Evolutionary conservation across 2,797 vertebrate genomes (phyloP), one percentile per base, ranked within the genome.

Genomic region (Choloepus didactylus): DNA sequence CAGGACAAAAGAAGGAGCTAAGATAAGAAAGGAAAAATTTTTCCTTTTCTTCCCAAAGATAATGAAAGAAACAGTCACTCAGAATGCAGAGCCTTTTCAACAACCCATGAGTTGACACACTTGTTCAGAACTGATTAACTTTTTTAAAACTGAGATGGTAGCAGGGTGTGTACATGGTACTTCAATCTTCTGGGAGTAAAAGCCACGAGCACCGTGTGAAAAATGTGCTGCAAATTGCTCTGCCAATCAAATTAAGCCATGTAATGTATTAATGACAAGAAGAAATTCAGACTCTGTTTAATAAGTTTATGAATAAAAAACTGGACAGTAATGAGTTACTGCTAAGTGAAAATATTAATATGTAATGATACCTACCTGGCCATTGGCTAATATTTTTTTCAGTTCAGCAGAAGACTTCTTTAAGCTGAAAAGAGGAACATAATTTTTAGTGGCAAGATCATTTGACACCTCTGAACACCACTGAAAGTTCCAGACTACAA

Each of bases 331-430:
- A 77, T 19, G 2, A 94, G 88, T 76, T 0, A 1, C 0, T 44
- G 41, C 4, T 2, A 27, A 3, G 69, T 80, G 81, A 85, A 70
- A 41, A 82, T 44, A 56, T 87, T 87, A 51, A 62, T 44, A 93
- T 49, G 46, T 60, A 76, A 60, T 70, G 69, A 87, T 49, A 98
- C 98, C 97, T 98, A 99, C 99, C 99, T 99, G 99, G 93, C 99
- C 99, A 87, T 99, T 99, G 60, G 99, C 99, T 97, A 99, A 96
- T 95, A 99, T 99, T 97, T 99, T 99, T 98, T 99, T 99, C 97
- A 99, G 98, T 97, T 99, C 99, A 25, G 99, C 99, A n/a, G 99
- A 99, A 27, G 99, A 99, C 89, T 99, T 99, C 97, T 99, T 99
- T 89, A 99, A 98, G 97, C 99, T 99, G 96, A 79, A 93, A 98